Evolutionary conservation across 92 coral and sea anemone species (phyloP), one percentile per base, ranked within the genome.

Genomic region (Epizoanthus scotinus): DNA sequence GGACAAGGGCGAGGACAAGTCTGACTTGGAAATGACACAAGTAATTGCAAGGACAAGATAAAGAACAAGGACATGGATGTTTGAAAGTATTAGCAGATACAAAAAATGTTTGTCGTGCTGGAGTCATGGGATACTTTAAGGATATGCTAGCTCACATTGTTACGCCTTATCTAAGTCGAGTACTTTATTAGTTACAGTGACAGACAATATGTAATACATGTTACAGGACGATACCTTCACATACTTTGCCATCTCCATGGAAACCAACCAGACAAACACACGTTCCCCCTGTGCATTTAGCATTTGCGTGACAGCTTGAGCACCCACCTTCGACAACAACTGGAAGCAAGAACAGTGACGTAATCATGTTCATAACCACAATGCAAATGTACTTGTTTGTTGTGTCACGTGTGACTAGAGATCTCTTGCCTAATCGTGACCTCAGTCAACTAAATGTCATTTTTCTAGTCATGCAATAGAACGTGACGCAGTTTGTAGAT

Each of bases 251-350:
- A 75, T 95, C 88, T 65, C 94, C 97, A 82, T 71, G 77, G 81
- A 85, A 93, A 55, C 98, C 99, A 50, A 84, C 87, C 67, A 84
- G 62, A 75, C 99, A 95, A 21, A 87, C 91, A 52, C 99, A 95
- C 19, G 86, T 86, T 8, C 95, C 98, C 56, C 70, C 86, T 5
- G 71, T 63, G 63, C 99, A 95, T 27, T 77, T 84, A 24, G 99
- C 94, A 67, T 95, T 83, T 4, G 81, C 82, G 44, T 91, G 88
- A 49, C 98, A 95, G 70, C 71, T 82, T 12, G 84, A 78, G 78
- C 98, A 95, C 15, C 60, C 89, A 24, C 34, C 67, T 22, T 81
- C 81, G 40, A 90, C 82, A 42, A 47, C 59, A 36, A 91, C 95
- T 91, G 55, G 28, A 78, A 56, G 9, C 25, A 27, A 71, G 36